A percentile compares a stretch with the other conserved stretches of the same genome.
phyloP scores from a whole-genome alignment of 2,113 vertebrate genomes.

The Vulpes lagopus region DNA sequence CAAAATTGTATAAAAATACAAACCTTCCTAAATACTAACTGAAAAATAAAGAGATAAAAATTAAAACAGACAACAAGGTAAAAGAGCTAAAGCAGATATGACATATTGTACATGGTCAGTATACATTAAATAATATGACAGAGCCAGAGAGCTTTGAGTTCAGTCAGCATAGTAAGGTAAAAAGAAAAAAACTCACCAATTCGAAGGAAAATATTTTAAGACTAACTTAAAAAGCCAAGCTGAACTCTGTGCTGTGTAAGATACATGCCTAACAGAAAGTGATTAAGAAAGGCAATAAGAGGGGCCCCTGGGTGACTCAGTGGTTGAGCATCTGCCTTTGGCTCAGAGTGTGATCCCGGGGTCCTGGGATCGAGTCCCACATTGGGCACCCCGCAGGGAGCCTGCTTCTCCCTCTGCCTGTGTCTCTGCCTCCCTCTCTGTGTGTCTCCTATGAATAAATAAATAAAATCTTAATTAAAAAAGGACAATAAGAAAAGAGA shows the following conservation, averaged over 20 bases:
- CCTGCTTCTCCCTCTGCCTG: no score
- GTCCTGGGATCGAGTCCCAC: no score
- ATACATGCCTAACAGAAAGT: not conserved
- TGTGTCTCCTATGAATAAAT: no score
- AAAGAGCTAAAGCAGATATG: not conserved
- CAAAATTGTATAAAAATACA: not conserved
- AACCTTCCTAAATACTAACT: not conserved
- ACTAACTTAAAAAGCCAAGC: not conserved
- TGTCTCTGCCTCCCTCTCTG: no score
- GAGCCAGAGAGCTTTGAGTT: not conserved
- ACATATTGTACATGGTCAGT: not conserved
- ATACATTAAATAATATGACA: rapidly evolving
- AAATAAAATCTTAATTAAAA: no score
- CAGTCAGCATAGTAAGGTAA: not conserved
- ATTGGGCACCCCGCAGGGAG: no score
- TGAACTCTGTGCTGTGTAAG: not conserved
- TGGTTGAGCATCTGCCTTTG: no score
- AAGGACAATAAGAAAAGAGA: not conserved
- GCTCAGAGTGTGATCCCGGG: no score
- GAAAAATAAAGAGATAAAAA: not conserved
- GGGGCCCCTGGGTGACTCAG: no score
- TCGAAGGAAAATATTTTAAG: not conserved
- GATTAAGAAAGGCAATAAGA: not conserved
- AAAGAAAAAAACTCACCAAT: not conserved
- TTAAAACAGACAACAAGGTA: not conserved